Evolutionary conservation across 2,888 invertebrate species (phyloP).

Genomic region (Sinhomidia bicolor): DNA sequence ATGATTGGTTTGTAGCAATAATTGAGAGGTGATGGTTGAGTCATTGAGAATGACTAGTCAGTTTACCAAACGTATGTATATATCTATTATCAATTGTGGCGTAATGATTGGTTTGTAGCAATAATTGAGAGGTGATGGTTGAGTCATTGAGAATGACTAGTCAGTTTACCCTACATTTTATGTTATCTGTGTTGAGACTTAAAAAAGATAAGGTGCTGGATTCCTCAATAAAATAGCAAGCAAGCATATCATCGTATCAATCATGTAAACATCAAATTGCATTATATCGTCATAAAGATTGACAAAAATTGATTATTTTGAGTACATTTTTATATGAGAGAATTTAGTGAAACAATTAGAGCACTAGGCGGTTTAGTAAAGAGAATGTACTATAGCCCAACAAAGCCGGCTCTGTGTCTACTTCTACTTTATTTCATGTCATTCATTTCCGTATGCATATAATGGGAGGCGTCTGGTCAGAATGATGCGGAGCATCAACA

Average conservation of each 20-base stretch:
- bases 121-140: neutral
- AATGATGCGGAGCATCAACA: neutral
- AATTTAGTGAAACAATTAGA: neutral
- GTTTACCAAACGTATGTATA: too few relatives aligned
- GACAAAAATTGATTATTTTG: too few relatives aligned
- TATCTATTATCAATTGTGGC: too few relatives aligned
- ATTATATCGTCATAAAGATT: too few relatives aligned
- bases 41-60: too few relatives aligned
- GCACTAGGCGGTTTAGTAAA: neutral
- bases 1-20: neutral
- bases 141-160: too few relatives aligned
- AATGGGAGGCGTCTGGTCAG: conserved; percentile 36
- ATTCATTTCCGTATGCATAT: conserved; percentile 51
- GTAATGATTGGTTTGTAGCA: neutral
- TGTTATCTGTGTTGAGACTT: neutral
- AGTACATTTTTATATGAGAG: neutral
- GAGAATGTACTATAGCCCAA: neutral
- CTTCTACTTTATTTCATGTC: too few relatives aligned
- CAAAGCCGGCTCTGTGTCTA: neutral
- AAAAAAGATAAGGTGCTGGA: neutral
- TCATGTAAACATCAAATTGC: too few relatives aligned
- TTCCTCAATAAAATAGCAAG: too few relatives aligned
- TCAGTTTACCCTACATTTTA: neutral
- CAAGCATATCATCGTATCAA: too few relatives aligned
- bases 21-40: neutral